Percentiles rank a stretch among this genome's conserved stretches.
phyloP scores from a whole-genome alignment of 2,797 vertebrate species.

The Fringilla coelebs region DNA sequence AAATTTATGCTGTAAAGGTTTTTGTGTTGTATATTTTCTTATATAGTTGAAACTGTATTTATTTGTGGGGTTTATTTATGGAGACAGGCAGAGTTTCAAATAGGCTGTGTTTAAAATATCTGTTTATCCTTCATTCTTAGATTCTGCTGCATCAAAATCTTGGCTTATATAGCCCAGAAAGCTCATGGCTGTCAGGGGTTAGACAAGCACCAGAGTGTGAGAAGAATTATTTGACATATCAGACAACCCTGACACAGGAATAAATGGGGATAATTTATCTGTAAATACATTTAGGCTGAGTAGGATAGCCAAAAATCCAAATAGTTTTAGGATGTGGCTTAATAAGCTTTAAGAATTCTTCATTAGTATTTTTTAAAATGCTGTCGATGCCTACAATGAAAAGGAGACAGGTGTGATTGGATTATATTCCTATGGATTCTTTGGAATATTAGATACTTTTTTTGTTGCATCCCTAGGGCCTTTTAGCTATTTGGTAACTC shows the following conservation, averaged over 20 bases:
- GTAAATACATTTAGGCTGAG: neutral
- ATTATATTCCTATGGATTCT: neutral
- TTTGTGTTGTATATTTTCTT: constrained; percentile 11
- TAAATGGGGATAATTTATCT: neutral
- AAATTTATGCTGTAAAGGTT: neutral
- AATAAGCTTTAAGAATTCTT: neutral
- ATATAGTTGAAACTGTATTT: neutral
- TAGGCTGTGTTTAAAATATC: neutral
- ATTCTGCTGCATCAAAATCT: neutral
- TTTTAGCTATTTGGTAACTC: constrained; percentile 34
- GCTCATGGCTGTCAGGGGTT: neutral
- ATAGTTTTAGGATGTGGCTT: neutral
- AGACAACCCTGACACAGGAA: neutral
- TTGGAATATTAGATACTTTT: neutral
- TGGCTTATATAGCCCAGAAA: neutral
- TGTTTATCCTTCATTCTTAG: neutral
- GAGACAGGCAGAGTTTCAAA: neutral
- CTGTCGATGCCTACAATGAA: neutral
- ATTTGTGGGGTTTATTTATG: constrained; percentile 7
- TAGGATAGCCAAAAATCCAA: neutral
- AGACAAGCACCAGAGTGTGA: neutral
- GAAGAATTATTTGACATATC: neutral
- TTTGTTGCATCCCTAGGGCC: neutral
- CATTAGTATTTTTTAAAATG: neutral
- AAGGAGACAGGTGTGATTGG: neutral